Base-by-base conservation (phyloP, 2,113 vertebrate species). In the Bubo blakistoni region DNA sequence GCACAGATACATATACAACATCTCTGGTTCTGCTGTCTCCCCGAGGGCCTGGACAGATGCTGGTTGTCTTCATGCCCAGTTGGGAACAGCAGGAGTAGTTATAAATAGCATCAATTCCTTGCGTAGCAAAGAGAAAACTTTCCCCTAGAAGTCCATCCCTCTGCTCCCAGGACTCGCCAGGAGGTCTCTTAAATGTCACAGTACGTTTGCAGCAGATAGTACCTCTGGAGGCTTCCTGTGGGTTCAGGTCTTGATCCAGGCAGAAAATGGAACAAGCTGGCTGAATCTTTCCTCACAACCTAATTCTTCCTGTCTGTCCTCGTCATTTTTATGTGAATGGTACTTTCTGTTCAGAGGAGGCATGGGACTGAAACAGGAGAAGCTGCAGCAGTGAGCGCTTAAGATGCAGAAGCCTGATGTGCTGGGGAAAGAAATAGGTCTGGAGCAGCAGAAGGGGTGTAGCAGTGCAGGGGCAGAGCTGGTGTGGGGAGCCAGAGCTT, bases 1-100 rank as follows among this genome's bases (percentile, higher is more conserved):
- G 92, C 49, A 47, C n/a, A 14, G 76, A 61, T 73, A 21, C 65
- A 58, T 16, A 10, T 1, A 57, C 51, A 34, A 11, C 88, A 49
- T 95, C 78, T 69, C 87, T 5, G 16, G 21, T 85, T 95, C 78
- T 94, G 83, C 71, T 95, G 44, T 81, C 93, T 82, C 96, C 95
- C 94, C 11, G 24, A 90, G 88, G 95, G 88, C 74, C 77, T 91
- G 96, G 97, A 96, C 97, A 97, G 94, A 95, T 96, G 87, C 94
- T 94, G 87, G 82, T 88, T 83, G 90, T 97, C 85, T 97, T 94
- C 90, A 92, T 77, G 95, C 96, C 92, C 89, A 82, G 89, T 82
- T 97, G 86, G 77, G 94, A 80, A 95, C 91, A 94, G 96, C 94
- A 80, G 92, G 92, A 88, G 77, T 79, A 4, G 7, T 96, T 95